Evolutionary conservation across 2,888 invertebrate genomes (phyloP).

Genomic region (Sussaba pulchella): DNA sequence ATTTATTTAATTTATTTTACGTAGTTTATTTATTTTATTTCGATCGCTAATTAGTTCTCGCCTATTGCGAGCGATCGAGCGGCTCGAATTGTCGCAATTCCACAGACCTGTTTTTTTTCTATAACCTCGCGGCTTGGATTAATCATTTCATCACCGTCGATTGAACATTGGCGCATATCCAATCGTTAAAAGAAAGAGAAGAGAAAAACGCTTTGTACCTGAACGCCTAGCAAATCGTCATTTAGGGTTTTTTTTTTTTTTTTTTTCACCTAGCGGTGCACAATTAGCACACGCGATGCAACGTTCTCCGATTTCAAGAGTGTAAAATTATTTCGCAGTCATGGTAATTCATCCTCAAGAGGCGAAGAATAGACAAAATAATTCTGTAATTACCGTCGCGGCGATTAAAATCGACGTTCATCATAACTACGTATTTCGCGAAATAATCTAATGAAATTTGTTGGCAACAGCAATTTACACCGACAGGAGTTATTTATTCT

Average conservation of each 20-base stretch:
- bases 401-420: neutral
- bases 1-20: too few relatives aligned
- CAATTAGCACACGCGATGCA: slow-evolving; percentile 60
- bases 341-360: slow-evolving; percentile 48
- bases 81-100: slow-evolving; percentile 19
- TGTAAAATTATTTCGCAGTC: slow-evolving; percentile 44
- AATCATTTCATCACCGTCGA: neutral
- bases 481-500: too few relatives aligned
- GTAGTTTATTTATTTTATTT: too few relatives aligned
- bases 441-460: too few relatives aligned
- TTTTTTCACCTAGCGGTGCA: slow-evolving; percentile 19
- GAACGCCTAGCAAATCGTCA: slow-evolving; percentile 36
- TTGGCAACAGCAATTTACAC: too few relatives aligned
- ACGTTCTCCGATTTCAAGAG: neutral
- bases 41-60: neutral
- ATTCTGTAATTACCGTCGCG: slow-evolving; percentile 21
- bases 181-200: too few relatives aligned
- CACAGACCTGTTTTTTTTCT: neutral
- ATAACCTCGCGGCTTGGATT: neutral
- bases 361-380: slow-evolving; percentile 23
- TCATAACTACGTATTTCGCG: too few relatives aligned
- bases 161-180: too few relatives aligned
- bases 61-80: neutral
- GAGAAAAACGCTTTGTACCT: slow-evolving; percentile 36
- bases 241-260: too few relatives aligned